Conservation (phyloP, 1,140 invertebrate species). For the Brachionus calyciflorus region DNA sequence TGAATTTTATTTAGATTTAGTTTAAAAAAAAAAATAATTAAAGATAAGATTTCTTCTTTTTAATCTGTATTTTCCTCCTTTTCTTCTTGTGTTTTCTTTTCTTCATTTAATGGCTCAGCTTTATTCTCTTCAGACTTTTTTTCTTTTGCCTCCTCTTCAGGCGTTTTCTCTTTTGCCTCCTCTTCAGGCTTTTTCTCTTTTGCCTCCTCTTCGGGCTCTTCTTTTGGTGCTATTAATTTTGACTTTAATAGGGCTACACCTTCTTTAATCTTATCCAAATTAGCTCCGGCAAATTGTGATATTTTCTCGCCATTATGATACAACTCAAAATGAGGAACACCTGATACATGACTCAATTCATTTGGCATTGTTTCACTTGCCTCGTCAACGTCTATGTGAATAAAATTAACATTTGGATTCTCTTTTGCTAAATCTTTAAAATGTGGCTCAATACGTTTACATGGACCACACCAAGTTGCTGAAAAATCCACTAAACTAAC, state of each 20-base stretch:
- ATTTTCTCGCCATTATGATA: constrained; percentile 29
- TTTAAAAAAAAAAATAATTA: too few relatives aligned
- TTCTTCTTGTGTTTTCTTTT: neutral
- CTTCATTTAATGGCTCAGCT: neutral
- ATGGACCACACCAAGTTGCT: constrained; percentile 40
- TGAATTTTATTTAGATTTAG: too few relatives aligned
- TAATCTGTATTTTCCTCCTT: neutral
- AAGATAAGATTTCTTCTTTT: too few relatives aligned
- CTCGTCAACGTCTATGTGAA: constrained; percentile 36
- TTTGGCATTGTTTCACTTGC: neutral
- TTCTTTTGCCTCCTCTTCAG: neutral
- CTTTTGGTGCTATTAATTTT: neutral
- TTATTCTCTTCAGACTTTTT: neutral
- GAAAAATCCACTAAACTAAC: constrained; percentile 24
- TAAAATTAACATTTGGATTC: constrained; percentile 17
- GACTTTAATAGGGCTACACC: neutral
- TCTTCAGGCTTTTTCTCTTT: constrained; percentile 12
- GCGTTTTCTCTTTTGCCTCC: neutral
- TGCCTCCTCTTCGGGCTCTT: neutral
- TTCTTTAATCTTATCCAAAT: constrained; percentile 20
- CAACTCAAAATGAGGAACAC: constrained; percentile 35
- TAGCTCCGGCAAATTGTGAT: constrained; percentile 14
- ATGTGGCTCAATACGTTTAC: neutral
- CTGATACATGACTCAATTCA: constrained; percentile 15
- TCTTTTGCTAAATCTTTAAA: constrained; percentile 45